Evolutionary conservation across 2,797 vertebrate genomes (phyloP).

Genomic region (Buceros bicornis): DNA sequence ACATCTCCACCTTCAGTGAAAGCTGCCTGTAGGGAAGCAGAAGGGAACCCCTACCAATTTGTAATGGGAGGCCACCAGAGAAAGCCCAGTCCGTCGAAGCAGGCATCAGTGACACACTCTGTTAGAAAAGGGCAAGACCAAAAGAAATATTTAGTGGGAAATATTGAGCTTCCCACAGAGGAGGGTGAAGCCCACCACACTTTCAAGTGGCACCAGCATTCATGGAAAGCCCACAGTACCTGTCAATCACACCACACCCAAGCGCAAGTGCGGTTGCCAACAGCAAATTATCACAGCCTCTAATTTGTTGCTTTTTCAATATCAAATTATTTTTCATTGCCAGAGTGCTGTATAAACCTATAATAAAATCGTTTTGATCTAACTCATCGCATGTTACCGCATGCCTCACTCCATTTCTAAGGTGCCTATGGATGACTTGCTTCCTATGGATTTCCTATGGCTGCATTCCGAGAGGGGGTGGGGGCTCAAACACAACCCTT

Average conservation of each 20-base stretch:
- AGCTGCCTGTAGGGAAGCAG: not conserved
- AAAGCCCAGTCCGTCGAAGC: not conserved
- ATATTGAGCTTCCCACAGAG: not conserved
- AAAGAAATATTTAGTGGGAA: not conserved
- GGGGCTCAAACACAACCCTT: not conserved
- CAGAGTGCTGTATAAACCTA: not conserved
- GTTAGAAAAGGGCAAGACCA: not conserved
- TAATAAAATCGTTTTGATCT: not conserved
- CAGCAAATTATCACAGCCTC: not conserved
- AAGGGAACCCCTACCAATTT: not conserved
- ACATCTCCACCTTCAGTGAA: not conserved
- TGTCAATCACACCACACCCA: not conserved
- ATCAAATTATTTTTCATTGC: constrained; percentile 32
- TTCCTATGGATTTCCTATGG: not conserved
- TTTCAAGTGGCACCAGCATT: not conserved
- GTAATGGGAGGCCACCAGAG: not conserved
- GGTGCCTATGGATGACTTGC: fast-evolving
- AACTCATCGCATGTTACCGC: not conserved
- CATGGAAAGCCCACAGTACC: not conserved
- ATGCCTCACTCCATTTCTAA: not conserved
- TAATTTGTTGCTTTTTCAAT: constrained; percentile 6
- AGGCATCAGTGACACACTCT: fast-evolving
- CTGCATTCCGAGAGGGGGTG: not conserved
- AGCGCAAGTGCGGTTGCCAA: constrained; percentile 6
- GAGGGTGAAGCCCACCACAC: not conserved